phyloP scores from a whole-genome alignment of 2,797 vertebrate genomes.

The Babyrousa celebensis region DNA sequence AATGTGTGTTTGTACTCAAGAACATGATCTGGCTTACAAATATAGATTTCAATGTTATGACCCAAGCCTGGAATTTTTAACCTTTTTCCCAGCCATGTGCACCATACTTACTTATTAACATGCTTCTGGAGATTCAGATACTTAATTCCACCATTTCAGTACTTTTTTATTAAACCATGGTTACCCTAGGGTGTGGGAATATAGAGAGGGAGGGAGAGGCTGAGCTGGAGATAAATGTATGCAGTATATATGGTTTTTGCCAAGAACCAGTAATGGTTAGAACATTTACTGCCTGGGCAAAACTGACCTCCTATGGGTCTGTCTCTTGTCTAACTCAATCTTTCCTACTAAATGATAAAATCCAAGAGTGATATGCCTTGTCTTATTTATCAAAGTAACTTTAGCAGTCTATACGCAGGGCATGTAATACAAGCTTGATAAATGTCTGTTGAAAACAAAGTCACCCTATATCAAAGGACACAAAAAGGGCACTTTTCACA shows the following conservation, averaged over 20 bases:
- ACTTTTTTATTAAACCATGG: not conserved
- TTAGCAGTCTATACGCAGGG: not conserved
- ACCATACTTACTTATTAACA: constrained; percentile 9
- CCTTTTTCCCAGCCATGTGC: not conserved
- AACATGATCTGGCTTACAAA: constrained; percentile 9
- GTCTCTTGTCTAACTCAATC: constrained; percentile 8
- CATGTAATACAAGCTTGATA: not conserved
- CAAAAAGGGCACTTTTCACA: constrained; percentile 17
- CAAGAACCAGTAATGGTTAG: not conserved
- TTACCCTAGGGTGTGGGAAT: constrained; percentile 5
- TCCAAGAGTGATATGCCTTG: not conserved
- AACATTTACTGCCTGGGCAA: constrained; percentile 8
- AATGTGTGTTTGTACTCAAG: constrained; percentile 1
- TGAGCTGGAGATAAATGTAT: not conserved
- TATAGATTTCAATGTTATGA: constrained; percentile 6
- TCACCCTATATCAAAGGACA: not conserved
- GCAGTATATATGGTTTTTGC: not conserved
- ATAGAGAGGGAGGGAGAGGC: not conserved
- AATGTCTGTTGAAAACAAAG: constrained; percentile 45
- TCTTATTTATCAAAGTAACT: not conserved
- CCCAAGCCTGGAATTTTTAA: not conserved
- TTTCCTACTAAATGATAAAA: constrained; percentile 33
- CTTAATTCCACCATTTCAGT: constrained; percentile 14
- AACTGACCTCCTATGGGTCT: not conserved
- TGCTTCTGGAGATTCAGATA: not conserved